A percentile compares a stretch with the other conserved stretches of the same genome.
Evolutionary conservation across 2,113 vertebrate species (phyloP).

Genomic region (Entelurus aequoreus): DNA sequence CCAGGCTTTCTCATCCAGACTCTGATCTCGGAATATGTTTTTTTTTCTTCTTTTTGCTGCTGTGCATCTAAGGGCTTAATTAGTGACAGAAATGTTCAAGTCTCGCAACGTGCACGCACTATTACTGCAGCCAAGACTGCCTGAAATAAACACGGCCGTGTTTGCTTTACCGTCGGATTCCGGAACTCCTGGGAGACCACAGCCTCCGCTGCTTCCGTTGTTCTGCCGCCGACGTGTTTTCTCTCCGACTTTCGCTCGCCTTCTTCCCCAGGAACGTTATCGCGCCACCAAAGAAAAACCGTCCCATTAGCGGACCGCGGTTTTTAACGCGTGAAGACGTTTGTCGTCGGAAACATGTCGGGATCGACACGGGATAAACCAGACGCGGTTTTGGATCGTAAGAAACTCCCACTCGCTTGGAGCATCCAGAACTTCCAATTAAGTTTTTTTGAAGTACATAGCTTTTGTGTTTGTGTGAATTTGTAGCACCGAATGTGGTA

Average conservation of each 20-base stretch:
- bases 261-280: too few relatives aligned
- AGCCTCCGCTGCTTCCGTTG: constrained; percentile 14
- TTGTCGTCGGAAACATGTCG: background rate
- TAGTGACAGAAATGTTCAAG: constrained; percentile 31
- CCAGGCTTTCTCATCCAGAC: constrained; percentile 21
- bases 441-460: constrained; percentile 54
- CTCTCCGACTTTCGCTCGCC: too few relatives aligned
- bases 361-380: constrained; percentile 1
- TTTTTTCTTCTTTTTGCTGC: constrained; percentile 5
- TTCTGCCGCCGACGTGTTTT: constrained; percentile 1
- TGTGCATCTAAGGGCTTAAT: constrained; percentile 36
- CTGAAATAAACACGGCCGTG: constrained; percentile 28
- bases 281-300: too few relatives aligned
- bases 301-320: too few relatives aligned
- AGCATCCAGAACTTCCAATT: constrained; percentile 54
- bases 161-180: constrained; percentile 9
- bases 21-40: constrained; percentile 16
- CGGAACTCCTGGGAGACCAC: constrained; percentile 9
- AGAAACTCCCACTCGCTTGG: constrained; percentile 31
- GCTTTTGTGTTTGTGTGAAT: constrained; percentile 37
- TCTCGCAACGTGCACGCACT: constrained; percentile 1
- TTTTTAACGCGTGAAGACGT: background rate
- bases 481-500: constrained; percentile 35
- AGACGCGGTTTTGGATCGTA: constrained; percentile 17
- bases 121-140: constrained; percentile 15